Conservation (phyloP, 2,113 vertebrate genomes). For the Symphodus melops region DNA sequence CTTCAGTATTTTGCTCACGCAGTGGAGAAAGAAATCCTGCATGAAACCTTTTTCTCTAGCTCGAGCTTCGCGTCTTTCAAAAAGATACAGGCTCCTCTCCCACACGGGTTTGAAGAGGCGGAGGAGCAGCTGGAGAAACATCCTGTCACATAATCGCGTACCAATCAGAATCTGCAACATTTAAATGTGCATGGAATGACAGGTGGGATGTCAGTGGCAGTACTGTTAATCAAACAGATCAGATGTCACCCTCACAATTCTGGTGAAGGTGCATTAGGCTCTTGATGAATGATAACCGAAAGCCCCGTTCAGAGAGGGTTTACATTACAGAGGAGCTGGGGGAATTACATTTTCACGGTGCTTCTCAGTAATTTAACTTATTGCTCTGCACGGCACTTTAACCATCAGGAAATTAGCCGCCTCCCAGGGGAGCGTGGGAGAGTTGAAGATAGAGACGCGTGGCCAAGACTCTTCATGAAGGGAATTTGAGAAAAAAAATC, state of each 20-base stretch:
- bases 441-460: not conserved
- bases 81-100: not conserved
- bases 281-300: not conserved
- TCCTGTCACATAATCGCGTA: not conserved
- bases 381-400: not conserved
- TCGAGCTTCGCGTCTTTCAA: not conserved
- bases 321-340: not conserved
- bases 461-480: not conserved
- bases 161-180: not conserved
- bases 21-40: not conserved
- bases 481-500: not conserved
- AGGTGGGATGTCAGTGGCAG: not conserved
- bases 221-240: not conserved
- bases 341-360: not conserved
- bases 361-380: not conserved
- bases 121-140: not conserved
- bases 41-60: not conserved
- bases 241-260: not conserved
- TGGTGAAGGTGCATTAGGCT: not conserved
- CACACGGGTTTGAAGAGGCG: not conserved
- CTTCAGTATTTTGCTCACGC: slow-evolving; percentile 7
- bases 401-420: not conserved
- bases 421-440: not conserved
- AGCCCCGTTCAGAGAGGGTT: not conserved
- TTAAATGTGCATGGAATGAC: not conserved